Percentiles rank a stretch among this genome's conserved stretches.
These are phyloP conservation scores for Poecilia gillii DNA, from an alignment of 2,797 vertebrate genomes.

Conservation along the genomic window DNA sequence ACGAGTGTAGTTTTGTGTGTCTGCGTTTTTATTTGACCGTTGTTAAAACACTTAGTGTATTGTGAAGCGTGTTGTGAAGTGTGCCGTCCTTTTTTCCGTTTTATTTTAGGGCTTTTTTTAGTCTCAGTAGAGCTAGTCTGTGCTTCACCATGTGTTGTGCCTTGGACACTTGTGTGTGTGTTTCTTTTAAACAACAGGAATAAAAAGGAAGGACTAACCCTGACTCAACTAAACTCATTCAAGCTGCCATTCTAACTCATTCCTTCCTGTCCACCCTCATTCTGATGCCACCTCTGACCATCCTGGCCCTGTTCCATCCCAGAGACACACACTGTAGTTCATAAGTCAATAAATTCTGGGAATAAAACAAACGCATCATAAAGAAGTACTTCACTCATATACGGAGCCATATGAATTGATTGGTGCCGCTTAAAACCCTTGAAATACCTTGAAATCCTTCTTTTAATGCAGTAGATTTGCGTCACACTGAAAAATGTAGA, in stretches of 20 bases:
- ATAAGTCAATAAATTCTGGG: constrained; percentile 14
- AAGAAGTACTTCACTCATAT: constrained; percentile 52
- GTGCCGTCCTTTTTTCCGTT: constrained; percentile 7
- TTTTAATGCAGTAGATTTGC: background rate
- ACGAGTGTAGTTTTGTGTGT: constrained; percentile 34
- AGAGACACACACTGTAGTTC: constrained; percentile 52
- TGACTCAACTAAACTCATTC: constrained; percentile 64
- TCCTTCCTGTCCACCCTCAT: constrained; percentile 56
- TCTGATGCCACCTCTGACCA: constrained; percentile 52
- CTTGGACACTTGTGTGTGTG: constrained; percentile 55
- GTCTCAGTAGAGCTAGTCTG: constrained; percentile 49
- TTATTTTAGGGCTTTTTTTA: constrained; percentile 39
- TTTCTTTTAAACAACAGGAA: constrained; percentile 53
- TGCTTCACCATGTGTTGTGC: constrained; percentile 64
- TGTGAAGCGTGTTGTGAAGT: constrained; percentile 49
- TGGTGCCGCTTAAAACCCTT: background rate
- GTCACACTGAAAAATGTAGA: background rate
- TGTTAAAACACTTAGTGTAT: constrained; percentile 47
- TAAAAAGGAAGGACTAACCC: constrained; percentile 66
- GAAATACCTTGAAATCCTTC: background rate
- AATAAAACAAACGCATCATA: constrained; percentile 22
- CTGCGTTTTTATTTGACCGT: constrained; percentile 34
- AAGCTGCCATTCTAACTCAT: constrained; percentile 60
- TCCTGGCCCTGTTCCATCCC: constrained; percentile 68
- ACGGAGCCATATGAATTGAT: background rate